Percentiles rank a stretch among this genome's conserved stretches.
These are phyloP conservation scores for Sebastes vulpes DNA, from an alignment of 2,797 vertebrate genomes.

Conservation along the genomic window DNA sequence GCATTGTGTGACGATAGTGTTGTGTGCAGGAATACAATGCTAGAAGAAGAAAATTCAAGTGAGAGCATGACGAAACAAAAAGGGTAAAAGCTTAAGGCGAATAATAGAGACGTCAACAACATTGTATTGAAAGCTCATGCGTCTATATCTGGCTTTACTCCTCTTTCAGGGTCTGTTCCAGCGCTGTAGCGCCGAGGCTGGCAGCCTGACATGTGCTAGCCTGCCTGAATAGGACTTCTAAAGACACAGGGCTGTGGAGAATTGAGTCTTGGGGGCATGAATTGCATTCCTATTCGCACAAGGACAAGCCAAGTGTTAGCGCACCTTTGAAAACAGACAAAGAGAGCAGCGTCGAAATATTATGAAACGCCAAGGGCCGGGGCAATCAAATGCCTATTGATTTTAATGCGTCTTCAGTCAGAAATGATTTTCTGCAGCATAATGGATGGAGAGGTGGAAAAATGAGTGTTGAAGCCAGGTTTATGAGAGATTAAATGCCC, in stretches of 20 bases:
- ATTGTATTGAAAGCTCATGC: slow-evolving; percentile 46
- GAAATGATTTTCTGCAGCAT: slow-evolving; percentile 78
- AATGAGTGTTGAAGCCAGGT: slow-evolving; percentile 59
- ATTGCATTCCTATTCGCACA: slow-evolving; percentile 66
- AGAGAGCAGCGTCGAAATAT: slow-evolving; percentile 54
- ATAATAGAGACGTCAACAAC: slow-evolving; percentile 59
- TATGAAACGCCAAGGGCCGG: slow-evolving; percentile 61
- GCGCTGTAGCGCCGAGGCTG: slow-evolving; percentile 23
- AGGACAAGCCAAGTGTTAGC: slow-evolving; percentile 60
- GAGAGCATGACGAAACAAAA: slow-evolving; percentile 19
- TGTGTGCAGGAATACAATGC: slow-evolving; percentile 15
- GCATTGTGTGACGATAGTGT: neutral
- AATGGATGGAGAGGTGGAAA: slow-evolving; percentile 68
- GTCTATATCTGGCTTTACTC: slow-evolving; percentile 56
- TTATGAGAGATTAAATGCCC: slow-evolving; percentile 72
- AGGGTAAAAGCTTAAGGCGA: slow-evolving; percentile 36
- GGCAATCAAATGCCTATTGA: slow-evolving; percentile 82
- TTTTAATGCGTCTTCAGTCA: slow-evolving; percentile 77
- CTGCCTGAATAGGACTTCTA: slow-evolving; percentile 65
- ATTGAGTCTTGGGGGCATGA: slow-evolving; percentile 71
- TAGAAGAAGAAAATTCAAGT: slow-evolving; percentile 15
- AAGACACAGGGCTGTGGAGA: slow-evolving; percentile 71
- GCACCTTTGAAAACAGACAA: slow-evolving; percentile 73
- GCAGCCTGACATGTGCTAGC: slow-evolving; percentile 65
- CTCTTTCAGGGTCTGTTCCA: slow-evolving; percentile 55